Evolutionary conservation across 2,797 vertebrate species (phyloP).

Genomic region (Poecilia wingei): DNA sequence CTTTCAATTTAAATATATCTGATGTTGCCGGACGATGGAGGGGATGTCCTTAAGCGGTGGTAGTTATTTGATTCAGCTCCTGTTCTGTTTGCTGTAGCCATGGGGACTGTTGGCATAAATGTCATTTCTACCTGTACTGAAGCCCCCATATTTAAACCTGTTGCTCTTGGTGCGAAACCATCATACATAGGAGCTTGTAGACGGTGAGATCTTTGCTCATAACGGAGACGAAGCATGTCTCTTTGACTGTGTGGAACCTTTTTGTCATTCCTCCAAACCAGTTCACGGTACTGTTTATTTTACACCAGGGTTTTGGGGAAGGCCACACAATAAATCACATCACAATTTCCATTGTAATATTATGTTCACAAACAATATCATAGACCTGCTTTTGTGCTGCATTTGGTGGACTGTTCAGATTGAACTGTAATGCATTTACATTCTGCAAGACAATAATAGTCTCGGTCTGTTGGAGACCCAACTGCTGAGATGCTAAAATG

Average conservation of each 20-base stretch:
- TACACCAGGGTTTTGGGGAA: not conserved
- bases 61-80: not conserved
- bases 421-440: not conserved
- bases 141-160: not conserved
- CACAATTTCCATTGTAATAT: not conserved
- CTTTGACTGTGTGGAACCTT: not conserved
- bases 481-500: too few species aligned
- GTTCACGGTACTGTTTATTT: not conserved
- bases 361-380: not conserved
- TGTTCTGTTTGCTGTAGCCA: not conserved
- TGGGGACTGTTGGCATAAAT: not conserved
- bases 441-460: not conserved
- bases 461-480: not conserved
- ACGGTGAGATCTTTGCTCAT: not conserved
- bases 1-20: not conserved
- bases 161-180: not conserved
- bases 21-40: not conserved
- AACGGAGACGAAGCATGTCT: not conserved
- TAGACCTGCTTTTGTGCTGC: not conserved
- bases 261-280: not conserved
- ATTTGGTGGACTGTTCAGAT: not conserved
- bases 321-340: not conserved
- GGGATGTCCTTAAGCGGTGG: not conserved
- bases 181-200: not conserved
- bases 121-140: not conserved